A percentile compares a stretch with the other conserved stretches of the same genome.
These are phyloP conservation scores for Pyrrhia umbra DNA, from an alignment of 2,888 invertebrate species.

Conservation along the genomic window DNA sequence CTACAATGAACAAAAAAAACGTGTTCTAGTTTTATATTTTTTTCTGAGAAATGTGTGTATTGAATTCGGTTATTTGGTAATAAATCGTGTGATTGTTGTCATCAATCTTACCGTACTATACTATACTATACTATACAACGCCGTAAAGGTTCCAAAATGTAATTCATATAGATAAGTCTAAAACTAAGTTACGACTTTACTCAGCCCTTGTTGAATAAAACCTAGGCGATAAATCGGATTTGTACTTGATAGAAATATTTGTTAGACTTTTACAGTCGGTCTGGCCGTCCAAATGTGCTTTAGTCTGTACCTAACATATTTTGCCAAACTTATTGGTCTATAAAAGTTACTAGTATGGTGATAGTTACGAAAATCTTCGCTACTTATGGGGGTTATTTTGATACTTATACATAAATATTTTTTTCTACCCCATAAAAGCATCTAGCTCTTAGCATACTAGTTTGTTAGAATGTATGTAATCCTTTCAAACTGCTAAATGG, in stretches of 20 bases:
- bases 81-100: background rate
- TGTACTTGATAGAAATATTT: background rate
- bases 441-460: too few species aligned
- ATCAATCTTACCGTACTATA: too few species aligned
- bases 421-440: too few species aligned
- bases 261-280: background rate
- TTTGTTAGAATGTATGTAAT: too few species aligned
- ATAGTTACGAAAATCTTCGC: background rate
- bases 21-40: too few species aligned
- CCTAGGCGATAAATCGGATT: too few species aligned
- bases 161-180: background rate
- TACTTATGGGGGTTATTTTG: background rate
- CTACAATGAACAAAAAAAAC: too few species aligned
- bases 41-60: background rate
- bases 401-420: background rate
- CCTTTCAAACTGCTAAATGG: too few species aligned
- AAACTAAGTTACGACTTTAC: background rate
- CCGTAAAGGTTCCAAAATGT: background rate
- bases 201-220: background rate
- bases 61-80: background rate
- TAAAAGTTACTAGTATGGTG: background rate
- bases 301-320: constrained; percentile 1
- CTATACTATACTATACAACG: background rate
- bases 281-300: background rate
- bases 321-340: background rate